Evolutionary conservation across 2,888 invertebrate species (phyloP).

Genomic region (Microplitis deprimator): DNA sequence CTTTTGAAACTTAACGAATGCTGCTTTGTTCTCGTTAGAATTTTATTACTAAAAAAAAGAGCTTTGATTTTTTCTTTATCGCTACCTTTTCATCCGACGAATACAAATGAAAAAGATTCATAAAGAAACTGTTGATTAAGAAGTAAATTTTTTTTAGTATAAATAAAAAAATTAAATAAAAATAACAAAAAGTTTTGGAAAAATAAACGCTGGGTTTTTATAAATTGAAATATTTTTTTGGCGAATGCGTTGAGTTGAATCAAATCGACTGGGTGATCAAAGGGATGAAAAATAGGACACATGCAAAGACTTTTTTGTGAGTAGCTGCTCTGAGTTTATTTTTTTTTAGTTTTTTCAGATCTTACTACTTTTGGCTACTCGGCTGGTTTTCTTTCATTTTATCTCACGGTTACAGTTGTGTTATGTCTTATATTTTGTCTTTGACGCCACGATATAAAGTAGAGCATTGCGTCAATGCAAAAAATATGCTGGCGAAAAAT

Average conservation of each 20-base stretch:
- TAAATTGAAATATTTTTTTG: not conserved
- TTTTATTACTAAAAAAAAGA: not conserved
- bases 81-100: not conserved
- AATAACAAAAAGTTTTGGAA: not conserved
- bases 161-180: not conserved
- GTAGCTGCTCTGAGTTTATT: not conserved
- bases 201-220: not conserved
- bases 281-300: not conserved
- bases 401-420: too few species aligned
- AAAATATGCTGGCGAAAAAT: too few species aligned
- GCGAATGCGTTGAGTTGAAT: not conserved
- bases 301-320: not conserved
- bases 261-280: not conserved
- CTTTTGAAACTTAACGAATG: not conserved
- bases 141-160: not conserved
- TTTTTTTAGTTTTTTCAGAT: too few species aligned
- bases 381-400: too few species aligned
- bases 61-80: not conserved
- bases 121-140: not conserved
- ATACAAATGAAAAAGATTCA: not conserved
- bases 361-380: too few species aligned
- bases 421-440: too few species aligned
- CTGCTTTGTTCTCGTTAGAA: not conserved
- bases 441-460: too few species aligned
- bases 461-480: too few species aligned